Percentiles rank a stretch among this genome's conserved stretches.
These are phyloP conservation scores for Rallus limicola DNA, from an alignment of 2,113 vertebrate species.

Conservation along the genomic window DNA sequence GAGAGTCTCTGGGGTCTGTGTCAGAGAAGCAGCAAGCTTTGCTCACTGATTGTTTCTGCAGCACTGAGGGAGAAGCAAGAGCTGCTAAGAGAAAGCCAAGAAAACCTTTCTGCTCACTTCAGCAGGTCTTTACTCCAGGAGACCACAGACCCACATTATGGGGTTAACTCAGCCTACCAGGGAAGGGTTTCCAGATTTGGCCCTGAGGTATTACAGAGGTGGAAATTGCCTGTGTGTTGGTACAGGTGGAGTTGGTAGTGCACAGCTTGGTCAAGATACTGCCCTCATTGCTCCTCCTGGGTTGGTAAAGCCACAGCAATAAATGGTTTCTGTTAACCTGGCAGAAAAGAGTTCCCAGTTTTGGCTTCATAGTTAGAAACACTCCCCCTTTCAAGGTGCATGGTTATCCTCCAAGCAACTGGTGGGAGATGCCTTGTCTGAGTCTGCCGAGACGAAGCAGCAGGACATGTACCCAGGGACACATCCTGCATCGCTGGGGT, in stretches of 20 bases:
- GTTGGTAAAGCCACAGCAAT: not conserved
- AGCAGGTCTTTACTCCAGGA: not conserved
- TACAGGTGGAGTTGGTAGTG: not conserved
- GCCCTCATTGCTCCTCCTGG: not conserved
- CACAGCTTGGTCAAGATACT: not conserved
- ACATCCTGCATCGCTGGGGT: not conserved
- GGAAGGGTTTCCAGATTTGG: not conserved
- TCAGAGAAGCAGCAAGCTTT: not conserved
- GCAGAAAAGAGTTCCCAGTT: not conserved
- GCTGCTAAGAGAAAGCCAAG: not conserved
- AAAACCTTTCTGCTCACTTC: not conserved
- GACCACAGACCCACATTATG: not conserved
- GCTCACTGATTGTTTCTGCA: not conserved
- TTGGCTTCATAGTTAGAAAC: not conserved
- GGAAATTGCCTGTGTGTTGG: not conserved
- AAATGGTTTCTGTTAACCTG: not conserved
- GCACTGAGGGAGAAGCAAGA: not conserved
- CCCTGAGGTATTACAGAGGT: accelerated
- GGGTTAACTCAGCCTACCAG: not conserved
- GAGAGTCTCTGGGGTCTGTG: not conserved
- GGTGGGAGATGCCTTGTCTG: not conserved
- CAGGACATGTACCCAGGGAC: accelerated
- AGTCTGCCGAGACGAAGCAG: not conserved
- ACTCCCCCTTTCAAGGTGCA: not conserved
- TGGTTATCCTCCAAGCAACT: not conserved